These are phyloP conservation scores for Hirudinaria manillensis DNA, from an alignment of 2,888 invertebrate species.

Conservation along the genomic window DNA sequence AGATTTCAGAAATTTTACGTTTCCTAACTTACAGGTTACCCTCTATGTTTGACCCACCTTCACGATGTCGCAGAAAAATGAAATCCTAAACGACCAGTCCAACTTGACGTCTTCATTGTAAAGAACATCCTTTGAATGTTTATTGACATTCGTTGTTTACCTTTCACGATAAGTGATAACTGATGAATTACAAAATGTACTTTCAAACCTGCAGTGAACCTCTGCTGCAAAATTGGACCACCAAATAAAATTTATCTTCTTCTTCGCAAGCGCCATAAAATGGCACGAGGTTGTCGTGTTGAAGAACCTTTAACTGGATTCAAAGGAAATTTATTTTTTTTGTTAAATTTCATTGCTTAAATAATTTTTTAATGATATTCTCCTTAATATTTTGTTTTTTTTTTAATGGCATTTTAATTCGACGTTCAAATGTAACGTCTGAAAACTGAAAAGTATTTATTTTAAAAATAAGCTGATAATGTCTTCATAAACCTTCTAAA, in stretches of 20 bases:
- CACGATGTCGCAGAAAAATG: conserved; percentile 16
- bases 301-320: conserved; percentile 15
- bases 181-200: background rate
- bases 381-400: background rate
- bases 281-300: conserved; percentile 26
- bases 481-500: no score
- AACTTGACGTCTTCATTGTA: conserved; percentile 8
- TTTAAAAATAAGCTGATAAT: no score
- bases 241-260: background rate
- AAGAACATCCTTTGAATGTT: conserved; percentile 41
- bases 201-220: conserved; percentile 20
- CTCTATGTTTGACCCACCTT: background rate
- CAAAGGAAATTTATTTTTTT: background rate
- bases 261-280: conserved; percentile 13
- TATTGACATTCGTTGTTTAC: background rate
- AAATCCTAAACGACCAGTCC: conserved; percentile 19
- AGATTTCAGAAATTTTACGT: no score
- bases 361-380: background rate
- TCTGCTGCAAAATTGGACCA: conserved; percentile 7
- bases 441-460: no score
- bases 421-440: background rate
- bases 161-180: background rate
- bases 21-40: no score
- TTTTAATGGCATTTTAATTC: background rate
- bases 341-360: background rate